Evolutionary conservation across 2,888 invertebrate species (phyloP).

Genomic region (Napeogenes sylphis): DNA sequence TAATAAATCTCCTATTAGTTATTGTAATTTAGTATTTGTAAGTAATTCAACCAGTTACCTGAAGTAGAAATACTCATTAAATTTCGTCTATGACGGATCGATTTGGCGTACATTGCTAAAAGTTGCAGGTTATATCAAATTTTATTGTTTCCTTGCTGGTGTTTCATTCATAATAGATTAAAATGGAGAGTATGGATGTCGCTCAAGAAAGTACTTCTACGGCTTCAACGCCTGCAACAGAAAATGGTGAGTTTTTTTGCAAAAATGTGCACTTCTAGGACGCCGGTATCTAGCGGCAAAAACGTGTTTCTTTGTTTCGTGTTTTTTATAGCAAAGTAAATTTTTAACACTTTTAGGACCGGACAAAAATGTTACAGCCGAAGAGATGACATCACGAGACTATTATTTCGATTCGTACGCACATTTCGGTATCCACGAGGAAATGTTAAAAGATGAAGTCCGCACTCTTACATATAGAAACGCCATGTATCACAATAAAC

Average conservation of each 20-base stretch:
- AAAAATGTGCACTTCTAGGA: constrained; percentile 25
- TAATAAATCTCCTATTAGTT: constrained; percentile 31
- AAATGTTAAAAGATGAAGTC: constrained; percentile 99
- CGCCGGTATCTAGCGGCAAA: constrained; percentile 46
- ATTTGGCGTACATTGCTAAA: constrained; percentile 51
- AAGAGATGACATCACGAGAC: constrained; percentile 99
- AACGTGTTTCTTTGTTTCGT: constrained; percentile 59
- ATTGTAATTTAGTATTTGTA: constrained; percentile 29
- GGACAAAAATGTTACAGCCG: constrained; percentile 81
- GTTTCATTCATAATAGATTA: constrained; percentile 26
- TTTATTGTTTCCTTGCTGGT: constrained; percentile 39
- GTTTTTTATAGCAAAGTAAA: constrained; percentile 32
- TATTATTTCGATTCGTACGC: constrained; percentile 99
- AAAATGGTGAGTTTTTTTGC: constrained; percentile 62
- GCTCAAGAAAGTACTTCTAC: constrained; percentile 67
- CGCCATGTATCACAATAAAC: constrained; percentile 99
- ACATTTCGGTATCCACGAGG: constrained; percentile 99
- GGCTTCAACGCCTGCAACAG: constrained; percentile 61
- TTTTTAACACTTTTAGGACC: constrained; percentile 51
- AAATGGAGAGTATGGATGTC: constrained; percentile 76
- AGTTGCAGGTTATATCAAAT: constrained; percentile 65
- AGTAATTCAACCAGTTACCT: constrained; percentile 26
- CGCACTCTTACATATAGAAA: constrained; percentile 98
- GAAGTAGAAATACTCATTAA: constrained; percentile 24
- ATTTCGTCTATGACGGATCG: constrained; percentile 53